Conservation (phyloP, 1,140 invertebrate genomes). For the Drosophila navojoa region DNA sequence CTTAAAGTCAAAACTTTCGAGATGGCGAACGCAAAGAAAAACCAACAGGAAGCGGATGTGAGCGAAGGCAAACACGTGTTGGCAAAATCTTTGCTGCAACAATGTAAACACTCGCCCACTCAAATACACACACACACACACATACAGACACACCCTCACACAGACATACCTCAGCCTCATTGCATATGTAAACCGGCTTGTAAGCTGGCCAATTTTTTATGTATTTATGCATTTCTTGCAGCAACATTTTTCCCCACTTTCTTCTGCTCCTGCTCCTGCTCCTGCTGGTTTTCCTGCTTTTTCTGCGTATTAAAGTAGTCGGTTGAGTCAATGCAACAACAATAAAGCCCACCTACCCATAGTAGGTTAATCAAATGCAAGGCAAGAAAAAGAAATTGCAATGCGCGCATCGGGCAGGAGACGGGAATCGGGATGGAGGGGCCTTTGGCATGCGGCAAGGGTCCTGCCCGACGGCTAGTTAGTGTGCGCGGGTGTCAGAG, state of each 20-base stretch:
- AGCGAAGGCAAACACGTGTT: constrained; percentile 75
- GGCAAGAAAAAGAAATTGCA: constrained; percentile 35
- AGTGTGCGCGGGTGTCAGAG: constrained; percentile 51
- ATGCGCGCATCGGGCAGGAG: constrained; percentile 3
- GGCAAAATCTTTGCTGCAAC: constrained; percentile 71
- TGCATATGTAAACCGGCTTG: constrained; percentile 76
- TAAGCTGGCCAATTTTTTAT: constrained; percentile 81
- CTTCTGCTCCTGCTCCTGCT: background rate
- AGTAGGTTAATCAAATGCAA: constrained; percentile 80
- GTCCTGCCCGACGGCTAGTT: constrained; percentile 49
- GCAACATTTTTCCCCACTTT: constrained; percentile 5
- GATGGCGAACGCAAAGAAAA: constrained; percentile 14
- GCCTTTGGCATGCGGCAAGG: background rate
- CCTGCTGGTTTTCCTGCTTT: background rate
- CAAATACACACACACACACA: constrained; percentile 21
- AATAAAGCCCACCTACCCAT: constrained; percentile 43
- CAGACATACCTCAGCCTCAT: constrained; percentile 23
- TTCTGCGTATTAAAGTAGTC: constrained; percentile 60
- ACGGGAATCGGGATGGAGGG: background rate
- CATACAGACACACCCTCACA: constrained; percentile 16
- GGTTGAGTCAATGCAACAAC: constrained; percentile 62
- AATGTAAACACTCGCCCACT: constrained; percentile 55
- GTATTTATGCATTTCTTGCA: constrained; percentile 75
- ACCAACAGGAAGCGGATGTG: constrained; percentile 63
- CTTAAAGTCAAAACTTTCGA: constrained; percentile 43